phyloP scores from a whole-genome alignment of 2,888 invertebrate genomes.

The Synergus japonicus region DNA sequence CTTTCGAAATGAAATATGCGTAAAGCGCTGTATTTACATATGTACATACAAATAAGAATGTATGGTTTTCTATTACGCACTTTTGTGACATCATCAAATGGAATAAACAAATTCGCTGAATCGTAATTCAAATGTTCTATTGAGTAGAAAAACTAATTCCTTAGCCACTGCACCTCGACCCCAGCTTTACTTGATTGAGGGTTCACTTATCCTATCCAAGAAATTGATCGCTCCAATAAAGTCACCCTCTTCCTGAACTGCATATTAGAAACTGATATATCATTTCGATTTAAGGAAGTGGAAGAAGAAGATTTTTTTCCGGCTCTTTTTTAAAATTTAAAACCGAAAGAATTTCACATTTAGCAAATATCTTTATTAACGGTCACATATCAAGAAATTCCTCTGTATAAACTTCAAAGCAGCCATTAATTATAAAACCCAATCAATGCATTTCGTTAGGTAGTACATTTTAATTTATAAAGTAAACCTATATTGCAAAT shows the following conservation, averaged over 20 bases:
- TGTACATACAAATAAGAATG: background rate
- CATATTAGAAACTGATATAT: constrained; percentile 14
- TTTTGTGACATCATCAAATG: background rate
- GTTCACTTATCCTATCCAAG: constrained; percentile 4
- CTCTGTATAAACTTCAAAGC: background rate
- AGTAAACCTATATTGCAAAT: background rate
- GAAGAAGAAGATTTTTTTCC: background rate
- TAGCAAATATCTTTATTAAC: constrained; percentile 16
- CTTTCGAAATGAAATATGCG: background rate
- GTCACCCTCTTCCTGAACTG: background rate
- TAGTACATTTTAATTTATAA: constrained; percentile 3
- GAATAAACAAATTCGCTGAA: constrained; percentile 3
- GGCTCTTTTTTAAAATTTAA: background rate
- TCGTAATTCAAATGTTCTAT: constrained; percentile 28
- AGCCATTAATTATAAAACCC: background rate
- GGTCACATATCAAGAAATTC: constrained; percentile 34
- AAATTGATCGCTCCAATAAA: constrained; percentile 18
- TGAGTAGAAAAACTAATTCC: constrained; percentile 22
- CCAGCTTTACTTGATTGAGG: constrained; percentile 27
- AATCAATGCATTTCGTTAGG: background rate
- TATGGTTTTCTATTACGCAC: background rate
- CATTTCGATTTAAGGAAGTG: background rate
- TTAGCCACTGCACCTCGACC: background rate
- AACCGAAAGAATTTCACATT: constrained; percentile 49
- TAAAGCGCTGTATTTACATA: background rate